phyloP scores from a whole-genome alignment of 2,797 vertebrate genomes.

The Percopsis omiscomaycus region DNA sequence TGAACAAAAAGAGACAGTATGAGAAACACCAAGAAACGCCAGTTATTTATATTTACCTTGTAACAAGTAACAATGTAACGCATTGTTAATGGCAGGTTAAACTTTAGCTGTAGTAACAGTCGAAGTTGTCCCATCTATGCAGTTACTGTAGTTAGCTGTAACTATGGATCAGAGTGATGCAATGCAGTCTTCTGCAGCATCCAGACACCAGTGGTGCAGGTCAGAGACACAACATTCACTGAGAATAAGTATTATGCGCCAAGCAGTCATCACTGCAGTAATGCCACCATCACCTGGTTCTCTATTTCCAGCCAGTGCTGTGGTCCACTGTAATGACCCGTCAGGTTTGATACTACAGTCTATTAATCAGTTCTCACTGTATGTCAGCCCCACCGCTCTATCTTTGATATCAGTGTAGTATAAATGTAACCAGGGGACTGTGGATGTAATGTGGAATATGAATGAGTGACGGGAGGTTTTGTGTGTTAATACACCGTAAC shows the following conservation, averaged over 20 bases:
- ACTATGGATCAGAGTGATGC: constrained; percentile 45
- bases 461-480: neutral
- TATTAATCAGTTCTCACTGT: neutral
- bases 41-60: too few relatives aligned
- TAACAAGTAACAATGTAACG: neutral
- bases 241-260: constrained; percentile 20
- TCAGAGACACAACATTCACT: constrained; percentile 11
- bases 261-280: constrained; percentile 33
- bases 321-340: neutral
- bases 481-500: neutral
- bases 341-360: neutral
- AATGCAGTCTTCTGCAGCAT: constrained; percentile 58
- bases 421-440: neutral
- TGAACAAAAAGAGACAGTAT: too few relatives aligned
- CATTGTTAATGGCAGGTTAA: neutral
- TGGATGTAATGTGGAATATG: neutral
- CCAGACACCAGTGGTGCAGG: constrained; percentile 32
- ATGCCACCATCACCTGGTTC: neutral
- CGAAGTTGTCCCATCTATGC: constrained; percentile 15
- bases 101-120: neutral
- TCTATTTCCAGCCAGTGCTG: neutral
- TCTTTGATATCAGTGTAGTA: neutral
- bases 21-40: too few relatives aligned
- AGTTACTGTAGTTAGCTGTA: neutral
- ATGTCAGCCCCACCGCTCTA: neutral